Percentiles rank a stretch among this genome's conserved stretches.
phyloP scores from a whole-genome alignment of 2,113 vertebrate genomes.

The Gallinago media region DNA sequence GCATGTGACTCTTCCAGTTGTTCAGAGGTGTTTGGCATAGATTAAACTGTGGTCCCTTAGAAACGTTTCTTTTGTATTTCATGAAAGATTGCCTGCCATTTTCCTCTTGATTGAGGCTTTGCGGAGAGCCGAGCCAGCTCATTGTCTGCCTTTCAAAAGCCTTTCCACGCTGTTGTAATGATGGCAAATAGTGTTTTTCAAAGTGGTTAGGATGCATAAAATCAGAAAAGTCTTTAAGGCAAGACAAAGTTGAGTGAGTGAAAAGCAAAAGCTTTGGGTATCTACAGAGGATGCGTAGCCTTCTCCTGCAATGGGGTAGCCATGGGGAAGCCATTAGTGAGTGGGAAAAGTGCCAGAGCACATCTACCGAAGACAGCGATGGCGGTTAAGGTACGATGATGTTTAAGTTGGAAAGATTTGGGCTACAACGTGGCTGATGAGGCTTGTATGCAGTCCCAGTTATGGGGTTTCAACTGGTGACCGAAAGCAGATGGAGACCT shows the following conservation, averaged over 20 bases:
- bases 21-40: conserved; percentile 61
- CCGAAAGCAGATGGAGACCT: neutral
- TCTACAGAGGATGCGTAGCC: neutral
- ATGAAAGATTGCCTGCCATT: conserved; percentile 56
- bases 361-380: neutral
- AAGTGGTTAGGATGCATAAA: conserved; percentile 56
- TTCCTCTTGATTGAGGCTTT: conserved; percentile 54
- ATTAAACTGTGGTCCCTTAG: conserved; percentile 52
- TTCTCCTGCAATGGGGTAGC: neutral
- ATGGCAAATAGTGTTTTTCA: conserved; percentile 49
- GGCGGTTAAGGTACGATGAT: neutral
- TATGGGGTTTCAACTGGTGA: neutral
- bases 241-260: neutral
- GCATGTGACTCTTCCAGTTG: conserved; percentile 37
- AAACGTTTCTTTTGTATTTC: conserved; percentile 47
- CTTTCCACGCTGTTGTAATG: conserved; percentile 34
- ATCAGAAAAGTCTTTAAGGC: conserved; percentile 20
- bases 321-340: neutral
- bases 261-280: neutral
- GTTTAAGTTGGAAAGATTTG: neutral
- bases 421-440: neutral
- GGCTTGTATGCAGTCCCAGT: neutral
- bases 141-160: conserved; percentile 67
- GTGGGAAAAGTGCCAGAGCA: neutral
- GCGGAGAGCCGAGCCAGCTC: conserved; percentile 9